Evolutionary conservation across 2,888 invertebrate genomes (phyloP), one percentile per base, ranked within the genome.

Genomic region (Chrysolina oricalcia): DNA sequence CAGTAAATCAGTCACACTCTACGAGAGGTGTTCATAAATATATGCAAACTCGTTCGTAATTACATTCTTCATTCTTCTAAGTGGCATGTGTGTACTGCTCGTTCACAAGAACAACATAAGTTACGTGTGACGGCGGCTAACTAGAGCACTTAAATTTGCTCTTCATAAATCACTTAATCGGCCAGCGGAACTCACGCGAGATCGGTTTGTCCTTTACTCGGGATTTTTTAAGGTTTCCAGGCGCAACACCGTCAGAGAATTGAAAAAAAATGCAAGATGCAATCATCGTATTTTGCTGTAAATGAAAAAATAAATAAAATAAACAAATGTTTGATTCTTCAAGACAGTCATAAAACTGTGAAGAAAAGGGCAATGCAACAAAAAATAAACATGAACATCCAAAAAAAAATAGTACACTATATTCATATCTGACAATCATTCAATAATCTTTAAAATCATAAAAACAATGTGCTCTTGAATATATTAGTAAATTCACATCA

Each of bases 141-240:
- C 81, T 79, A 80, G 81, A 81, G 79, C 82, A 81, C 82, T 82
- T 81, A 79, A 78, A 75, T 77, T 77, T 77, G 73, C 77, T 80
- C 79, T 70, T 78, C 78, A 78, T 80, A 81, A 82, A 82, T 82
- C 81, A 82, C 82, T 82, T 82, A 81, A 82, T 82, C 82, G 80
- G 74, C 72, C 63, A 73, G 67, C 72, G 67, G 70, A 73, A 72
- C 77, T 75, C 77, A 75, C 77, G 77, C 75, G 77, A 77, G 13
- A 53, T 53, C 19, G 17, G 53, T 68, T 40, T 35, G 40, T 56
- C 53, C 56, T 53, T 53, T 35, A 53, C 10, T 53, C 40, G 21
- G 56, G 27, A 27, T 59, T 35, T 68, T 40, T 27, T 11, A 48
- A 68, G 68, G n/a, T 46, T 15, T 53, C 35, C 35, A 53, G 53